Percentiles rank a stretch among this genome's conserved stretches.
phyloP scores from a whole-genome alignment of 1,140 invertebrate species.

The Papilio glaucus region DNA sequence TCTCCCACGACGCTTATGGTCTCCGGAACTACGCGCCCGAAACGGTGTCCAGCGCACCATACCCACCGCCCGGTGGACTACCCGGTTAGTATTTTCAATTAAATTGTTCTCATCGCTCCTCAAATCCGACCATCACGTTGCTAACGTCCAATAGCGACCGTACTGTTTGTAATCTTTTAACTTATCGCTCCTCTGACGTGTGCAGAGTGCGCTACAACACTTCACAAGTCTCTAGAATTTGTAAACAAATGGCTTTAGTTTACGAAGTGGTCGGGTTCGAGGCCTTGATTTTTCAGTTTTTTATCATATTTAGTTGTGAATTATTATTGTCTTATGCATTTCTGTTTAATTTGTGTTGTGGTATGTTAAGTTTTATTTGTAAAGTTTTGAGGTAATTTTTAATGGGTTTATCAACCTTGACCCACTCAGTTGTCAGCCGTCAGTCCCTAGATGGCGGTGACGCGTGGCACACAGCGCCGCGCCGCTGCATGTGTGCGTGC shows the following conservation, averaged over 20 bases:
- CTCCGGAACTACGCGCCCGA: conserved; percentile 90
- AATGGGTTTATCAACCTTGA: conserved; percentile 78
- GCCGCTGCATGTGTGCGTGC: conserved; percentile 55
- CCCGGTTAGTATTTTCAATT: conserved; percentile 67
- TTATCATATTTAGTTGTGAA: conserved; percentile 14
- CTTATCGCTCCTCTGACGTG: conserved; percentile 66
- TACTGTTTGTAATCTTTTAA: conserved; percentile 72
- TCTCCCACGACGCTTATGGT: conserved; percentile 90
- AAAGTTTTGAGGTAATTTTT: conserved; percentile 65
- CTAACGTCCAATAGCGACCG: conserved; percentile 49
- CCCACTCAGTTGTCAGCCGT: conserved; percentile 51
- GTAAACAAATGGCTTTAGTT: conserved; percentile 62
- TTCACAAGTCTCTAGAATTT: conserved; percentile 64
- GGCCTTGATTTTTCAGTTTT: neutral
- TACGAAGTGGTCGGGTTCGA: conserved; percentile 25
- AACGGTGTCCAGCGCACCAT: conserved; percentile 90
- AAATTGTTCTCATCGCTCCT: conserved; percentile 31
- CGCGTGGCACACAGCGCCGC: conserved; percentile 55
- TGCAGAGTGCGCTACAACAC: conserved; percentile 60
- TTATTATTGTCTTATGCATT: conserved; percentile 20
- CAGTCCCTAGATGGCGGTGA: conserved; percentile 70
- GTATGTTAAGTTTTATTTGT: conserved; percentile 28
- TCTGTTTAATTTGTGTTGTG: too few relatives aligned
- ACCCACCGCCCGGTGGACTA: conserved; percentile 89
- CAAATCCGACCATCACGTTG: conserved; percentile 57